Conservation (phyloP, 1,140 invertebrate genomes). For the Cotesia glomerata region DNA sequence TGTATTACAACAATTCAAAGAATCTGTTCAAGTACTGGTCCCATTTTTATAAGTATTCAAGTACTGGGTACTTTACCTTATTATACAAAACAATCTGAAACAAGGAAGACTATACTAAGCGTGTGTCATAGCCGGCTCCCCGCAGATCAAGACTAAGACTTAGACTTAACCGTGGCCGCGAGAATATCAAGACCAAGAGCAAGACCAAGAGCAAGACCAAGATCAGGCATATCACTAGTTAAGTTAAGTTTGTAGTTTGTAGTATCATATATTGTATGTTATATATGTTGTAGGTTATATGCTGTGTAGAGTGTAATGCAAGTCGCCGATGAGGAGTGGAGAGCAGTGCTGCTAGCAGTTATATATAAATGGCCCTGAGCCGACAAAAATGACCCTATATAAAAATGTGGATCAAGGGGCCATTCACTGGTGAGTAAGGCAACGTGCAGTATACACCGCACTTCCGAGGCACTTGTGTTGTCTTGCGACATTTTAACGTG, state of each 20-base stretch:
- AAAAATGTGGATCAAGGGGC: constrained; percentile 53
- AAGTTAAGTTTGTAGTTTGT: neutral
- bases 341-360: constrained; percentile 25
- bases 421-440: constrained; percentile 39
- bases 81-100: neutral
- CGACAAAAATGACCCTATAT: constrained; percentile 47
- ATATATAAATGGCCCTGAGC: constrained; percentile 51
- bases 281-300: neutral
- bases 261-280: neutral
- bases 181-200: neutral
- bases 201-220: too few relatives aligned
- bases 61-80: too few relatives aligned
- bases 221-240: too few relatives aligned
- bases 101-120: neutral
- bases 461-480: constrained; percentile 15
- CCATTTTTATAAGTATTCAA: too few relatives aligned
- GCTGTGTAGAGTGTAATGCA: too few relatives aligned
- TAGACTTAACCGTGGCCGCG: constrained; percentile 17
- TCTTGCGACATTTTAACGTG: neutral
- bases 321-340: neutral
- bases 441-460: neutral
- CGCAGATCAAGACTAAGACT: too few relatives aligned
- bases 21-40: too few relatives aligned
- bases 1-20: too few relatives aligned
- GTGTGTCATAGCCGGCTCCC: neutral